Base-by-base conservation (phyloP, 1,140 invertebrate genomes). In the Lethocerus indicus region DNA sequence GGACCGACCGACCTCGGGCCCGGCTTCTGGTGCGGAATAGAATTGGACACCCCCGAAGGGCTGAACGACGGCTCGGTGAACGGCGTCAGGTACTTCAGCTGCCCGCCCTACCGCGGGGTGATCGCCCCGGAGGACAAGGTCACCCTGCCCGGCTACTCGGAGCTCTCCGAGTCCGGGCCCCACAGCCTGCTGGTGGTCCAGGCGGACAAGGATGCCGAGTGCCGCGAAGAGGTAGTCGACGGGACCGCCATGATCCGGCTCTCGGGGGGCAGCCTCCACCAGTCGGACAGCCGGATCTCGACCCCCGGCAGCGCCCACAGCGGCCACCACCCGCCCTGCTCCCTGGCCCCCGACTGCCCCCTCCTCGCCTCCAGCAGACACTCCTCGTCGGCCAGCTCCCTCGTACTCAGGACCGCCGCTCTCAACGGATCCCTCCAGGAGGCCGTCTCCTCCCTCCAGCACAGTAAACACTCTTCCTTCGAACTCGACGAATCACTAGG, bases 401-500 rank as follows among this genome's bases (percentile, higher is more conserved):
- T 52, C 41, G 55, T 54, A 51, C 58, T 51, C 50, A 56, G 56
- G 23, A 56, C 55, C 46, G 56, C 56, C 13, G 12, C 39, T 14
- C 18, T 27, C 26, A 18, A 37, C 12, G n/a, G 42, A n/a, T 41
- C 44, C 29, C 9, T 32, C 29, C 9, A 21, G 41, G 9, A 25
- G 9, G 6, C 16, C 9, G 16, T 21, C 23, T 20, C 29, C 41
- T 24, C n/a, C n/a, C n/a, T n/a, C n/a, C 21, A 41, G 26, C 51
- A 53, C n/a, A 79, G 75, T 59, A 78, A 81, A 59, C 79, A 86
- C 58, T 78, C 79, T 59, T 83, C 80, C 13, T 75, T 83, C 51
- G 83, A 79, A 50, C 61, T 74, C 57, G 79, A 87, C 62, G 84
- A 87, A 56, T 83, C 80, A 58, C 66, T 88, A 50, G 85, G 84